Evolutionary conservation across 2,113 vertebrate genomes (phyloP), one percentile per base, ranked within the genome.

Genomic region (Macaca fascicularis): DNA sequence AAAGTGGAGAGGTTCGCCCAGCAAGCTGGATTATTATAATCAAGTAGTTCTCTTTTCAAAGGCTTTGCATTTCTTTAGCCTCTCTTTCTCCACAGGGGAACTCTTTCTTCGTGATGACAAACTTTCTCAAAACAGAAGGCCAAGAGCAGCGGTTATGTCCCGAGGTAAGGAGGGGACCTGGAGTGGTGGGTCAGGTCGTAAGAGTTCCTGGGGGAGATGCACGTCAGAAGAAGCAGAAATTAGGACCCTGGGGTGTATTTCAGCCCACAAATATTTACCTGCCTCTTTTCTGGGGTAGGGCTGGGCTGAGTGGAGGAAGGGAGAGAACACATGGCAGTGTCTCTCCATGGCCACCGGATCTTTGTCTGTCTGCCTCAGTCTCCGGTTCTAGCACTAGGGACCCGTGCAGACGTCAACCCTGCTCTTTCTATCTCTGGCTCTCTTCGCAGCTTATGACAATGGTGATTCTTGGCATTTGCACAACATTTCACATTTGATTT

Each of bases 101-200:
- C 69, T 98, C 98, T 4, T 98, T 98, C 89, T 98, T 98, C 27
- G 95, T 98, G 89, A 98, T 98, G 98, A 98, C 98, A 17, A 98
- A 98, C 89, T 98, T 96, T 70, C 93, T 97, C 82, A 94, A 96
- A 93, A 97, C 96, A 0, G 88, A 98, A 90, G 95, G 88, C 48
- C 98, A 98, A 78, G 43, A 48, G 69, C 96, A 80, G 86, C 50
- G 45, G 27, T 8, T 72, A 3, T 98, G 98, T 79, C 96, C 98
- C 0, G 95, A 98, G 97, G 98, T 98, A 93, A 95, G 92, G 61
- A 80, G 75, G 52, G 45, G 35, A 9, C 6, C 4, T 3, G 3
- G 40, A 45, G 30, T 25, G n/a, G 67, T 45, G 8, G 7, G 38
- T 23, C 0, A 8, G 75, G 69, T 11, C 19, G 5, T 40, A n/a